Evolutionary conservation across 2,113 vertebrate genomes (phyloP).

Genomic region (Colossoma macropomum): DNA sequence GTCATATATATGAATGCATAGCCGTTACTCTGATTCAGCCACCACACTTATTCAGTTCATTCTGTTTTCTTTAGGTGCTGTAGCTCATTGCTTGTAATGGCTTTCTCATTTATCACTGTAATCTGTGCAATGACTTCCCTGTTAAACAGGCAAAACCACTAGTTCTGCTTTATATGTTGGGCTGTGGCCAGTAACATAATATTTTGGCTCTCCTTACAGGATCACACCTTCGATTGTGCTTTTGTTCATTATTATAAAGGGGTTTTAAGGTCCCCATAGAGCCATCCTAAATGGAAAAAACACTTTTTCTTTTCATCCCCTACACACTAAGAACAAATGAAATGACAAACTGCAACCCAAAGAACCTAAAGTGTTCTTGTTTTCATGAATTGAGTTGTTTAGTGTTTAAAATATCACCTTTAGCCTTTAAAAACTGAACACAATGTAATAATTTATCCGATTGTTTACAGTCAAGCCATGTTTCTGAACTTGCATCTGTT

Average conservation of each 20-base stretch:
- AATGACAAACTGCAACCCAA: neutral
- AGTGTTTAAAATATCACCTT: neutral
- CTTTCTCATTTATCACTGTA: neutral
- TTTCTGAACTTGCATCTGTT: constrained; percentile 27
- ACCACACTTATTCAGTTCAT: too few relatives aligned
- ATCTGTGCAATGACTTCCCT: too few relatives aligned
- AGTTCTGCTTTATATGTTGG: neutral
- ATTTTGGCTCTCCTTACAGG: neutral
- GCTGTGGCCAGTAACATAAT: neutral
- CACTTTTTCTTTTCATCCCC: neutral
- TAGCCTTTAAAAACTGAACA: neutral
- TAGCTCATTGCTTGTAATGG: neutral
- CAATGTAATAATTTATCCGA: neutral
- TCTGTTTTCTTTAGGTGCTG: too few relatives aligned
- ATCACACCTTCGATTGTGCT: neutral
- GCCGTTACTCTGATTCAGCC: neutral
- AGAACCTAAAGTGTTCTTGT: neutral
- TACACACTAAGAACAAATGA: neutral
- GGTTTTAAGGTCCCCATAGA: neutral
- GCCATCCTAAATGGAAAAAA: neutral
- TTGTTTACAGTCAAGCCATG: neutral
- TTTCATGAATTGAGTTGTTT: neutral
- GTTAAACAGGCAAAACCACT: neutral
- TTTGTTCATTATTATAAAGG: neutral
- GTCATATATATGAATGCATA: too few relatives aligned